These are phyloP conservation scores for Premnoplex brunnescens DNA, from an alignment of 2,797 vertebrate genomes.

Conservation along the genomic window DNA sequence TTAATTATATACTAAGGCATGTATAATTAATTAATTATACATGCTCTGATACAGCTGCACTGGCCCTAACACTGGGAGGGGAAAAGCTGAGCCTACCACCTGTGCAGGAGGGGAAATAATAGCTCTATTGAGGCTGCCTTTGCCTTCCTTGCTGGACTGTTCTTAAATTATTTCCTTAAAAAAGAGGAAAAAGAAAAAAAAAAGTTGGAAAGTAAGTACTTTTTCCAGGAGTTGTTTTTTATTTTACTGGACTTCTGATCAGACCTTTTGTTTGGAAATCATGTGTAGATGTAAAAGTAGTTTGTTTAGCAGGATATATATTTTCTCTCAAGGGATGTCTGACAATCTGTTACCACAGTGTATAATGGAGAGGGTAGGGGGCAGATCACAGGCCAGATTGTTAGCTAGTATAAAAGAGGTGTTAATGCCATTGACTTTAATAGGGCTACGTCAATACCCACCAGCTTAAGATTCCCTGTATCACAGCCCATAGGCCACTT, in stretches of 20 bases:
- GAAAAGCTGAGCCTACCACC: constrained; percentile 52
- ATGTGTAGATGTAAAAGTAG: background rate
- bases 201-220: background rate
- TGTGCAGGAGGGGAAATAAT: constrained; percentile 48
- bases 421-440: constrained; percentile 64
- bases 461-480: constrained; percentile 44
- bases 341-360: constrained; percentile 53
- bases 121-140: constrained; percentile 20
- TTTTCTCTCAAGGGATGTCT: constrained; percentile 33
- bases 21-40: constrained; percentile 67
- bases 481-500: constrained; percentile 20
- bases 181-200: background rate
- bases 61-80: background rate
- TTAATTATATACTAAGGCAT: constrained; percentile 56
- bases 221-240: background rate
- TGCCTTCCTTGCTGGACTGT: background rate
- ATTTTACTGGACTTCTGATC: background rate
- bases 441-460: constrained; percentile 52
- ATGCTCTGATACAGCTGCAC: constrained; percentile 48
- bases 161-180: background rate
- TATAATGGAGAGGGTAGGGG: constrained; percentile 51
- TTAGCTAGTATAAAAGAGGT: constrained; percentile 54
- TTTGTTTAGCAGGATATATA: background rate
- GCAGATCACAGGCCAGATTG: constrained; percentile 62
- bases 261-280: background rate